Evolutionary conservation across 2,888 invertebrate genomes (phyloP), one percentile per base, ranked within the genome.

Genomic region (Diadegma fenestrale): DNA sequence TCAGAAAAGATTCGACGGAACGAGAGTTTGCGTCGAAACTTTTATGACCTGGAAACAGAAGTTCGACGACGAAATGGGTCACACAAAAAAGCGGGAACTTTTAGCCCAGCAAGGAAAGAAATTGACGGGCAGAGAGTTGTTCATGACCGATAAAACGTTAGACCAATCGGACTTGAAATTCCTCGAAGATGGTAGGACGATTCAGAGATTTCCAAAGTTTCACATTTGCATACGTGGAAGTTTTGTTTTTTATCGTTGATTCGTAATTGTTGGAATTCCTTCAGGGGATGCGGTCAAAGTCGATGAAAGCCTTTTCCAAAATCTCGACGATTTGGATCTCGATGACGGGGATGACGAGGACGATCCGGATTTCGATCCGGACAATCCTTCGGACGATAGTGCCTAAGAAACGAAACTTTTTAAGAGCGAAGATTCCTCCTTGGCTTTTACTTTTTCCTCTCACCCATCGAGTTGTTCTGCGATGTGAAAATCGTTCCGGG

Each of bases 111-210:
- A 97, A 85, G 96, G 95, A 51, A 97, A 96, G 91, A 98, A 99
- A 94, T 94, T 98, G 54, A 99, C 99, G 0, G 99, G 99, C 19
- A 96, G 96, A 92, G 99, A 99, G 94, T 95, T 99, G 78, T 99
- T 99, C 95, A 95, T 99, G 94, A 96, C 96, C 80, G 99, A 99
- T 94, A 97, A 97, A 86, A 97, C 99, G 1, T 95, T 99, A 88
- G 98, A 98, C 94, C 98, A 99, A 91, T 99, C 99, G 5, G 99
- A 99, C 95, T 96, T 99, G 83, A 97, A 98, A 94, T 99, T 98
- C 95, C 95, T 99, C 88, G 97, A 98, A 94, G 98, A 98, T 94
- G 98, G 97, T 96, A 93, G 88, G 83, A 86, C 30, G 83, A 86
- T 19, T 19, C 26, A 6, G 58, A 54, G 22, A 30, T 64, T 84